Base-by-base conservation (phyloP, 2,888 invertebrate species). In the Sarcophaga rosellei region DNA sequence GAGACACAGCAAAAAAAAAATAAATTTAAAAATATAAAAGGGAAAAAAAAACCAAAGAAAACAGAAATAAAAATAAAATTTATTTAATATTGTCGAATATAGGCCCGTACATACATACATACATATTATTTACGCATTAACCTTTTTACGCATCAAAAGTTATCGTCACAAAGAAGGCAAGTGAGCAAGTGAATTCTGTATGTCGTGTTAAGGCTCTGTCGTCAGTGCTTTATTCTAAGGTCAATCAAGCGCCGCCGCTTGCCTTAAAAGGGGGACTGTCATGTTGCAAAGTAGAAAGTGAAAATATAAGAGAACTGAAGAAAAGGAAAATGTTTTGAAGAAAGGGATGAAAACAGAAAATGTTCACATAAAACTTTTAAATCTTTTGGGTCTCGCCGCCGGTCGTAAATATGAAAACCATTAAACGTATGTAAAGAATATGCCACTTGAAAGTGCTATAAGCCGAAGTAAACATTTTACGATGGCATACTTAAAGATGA, bases 61-160 rank as follows among this genome's bases (percentile, higher is more conserved):
- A 17, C 2, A 15, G 2, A 53, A 53, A 47, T 15, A 3, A 47
- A 17, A 53, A 53, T 53, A 53, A 53, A 53, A 53, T 53, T 53
- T 53, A 53, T 53, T 53, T 53, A 53, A 53, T 15, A 53, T 53
- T 15, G 17, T 12, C 15, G 35, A 35, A 35, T 35, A 35, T 35
- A 35, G 35, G 35, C 35, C 35, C 8, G 10, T 35, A 35, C 35
- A 35, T 35, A 35, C 35, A 25, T 10, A 35, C 35, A 35, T 35
- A 25, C 25, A 59, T 83, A 78, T 83, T 83, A 83, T 83, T 69
- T 74, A 78, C 74, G 78, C 83, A 83, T 83, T 83, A 83, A 74
- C 78, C 83, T 83, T 83, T 83, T 78, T 83, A 78, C 76, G 83
- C 83, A 68, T 83, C 74, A 78, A 69, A 68, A 69, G 68, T 66